Base-by-base conservation (phyloP, 2,888 invertebrate species). In the Perizoma flavofasciatum region DNA sequence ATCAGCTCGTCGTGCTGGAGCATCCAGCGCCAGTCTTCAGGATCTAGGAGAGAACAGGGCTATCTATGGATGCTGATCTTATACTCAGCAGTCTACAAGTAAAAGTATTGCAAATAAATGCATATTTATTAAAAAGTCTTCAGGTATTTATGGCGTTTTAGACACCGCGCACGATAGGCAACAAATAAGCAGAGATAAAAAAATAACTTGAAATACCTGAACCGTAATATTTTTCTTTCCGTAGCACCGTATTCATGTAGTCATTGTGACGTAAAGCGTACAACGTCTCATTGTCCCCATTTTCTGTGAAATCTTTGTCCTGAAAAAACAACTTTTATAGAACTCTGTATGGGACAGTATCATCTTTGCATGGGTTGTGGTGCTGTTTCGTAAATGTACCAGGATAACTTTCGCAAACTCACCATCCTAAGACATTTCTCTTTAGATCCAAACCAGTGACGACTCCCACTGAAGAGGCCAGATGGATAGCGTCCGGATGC, bases 381-480 rank as follows among this genome's bases (percentile, higher is more conserved):
- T 22, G 22, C 22, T 22, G 22, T 2, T 22, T 22, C 22, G 22
- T 22, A 22, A 22, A 22, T 22, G 22, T 22, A 22, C 22, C 22
- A 2, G 22, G 1, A 2, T 22, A 22, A 22, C 22, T 22, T 22
- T 22, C 22, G 22, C 22, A 22, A 22, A 70, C 84, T 77, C 69
- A 92, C 92, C 78, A 93, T 72, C 37, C 73, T 67, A 33, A 81
- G 69, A 63, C 93, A 93, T 63, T 86, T 83, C 22, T 82, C 73
- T 59, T 87, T 89, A 5, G 91, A 92, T 43, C 93, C 93, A 49
- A 92, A 79, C 93, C 93, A 93, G 66, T 79, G 86, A 0, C 84
- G 79, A 49, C 83, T 82, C n/a, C 92, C 92, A 46, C 79, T 77
- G 67, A 89, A 84, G n/a, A 90, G 67, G 0, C 88, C 88, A 0